phyloP scores from a whole-genome alignment of 2,113 vertebrate species.

The Brachirus orientalis region DNA sequence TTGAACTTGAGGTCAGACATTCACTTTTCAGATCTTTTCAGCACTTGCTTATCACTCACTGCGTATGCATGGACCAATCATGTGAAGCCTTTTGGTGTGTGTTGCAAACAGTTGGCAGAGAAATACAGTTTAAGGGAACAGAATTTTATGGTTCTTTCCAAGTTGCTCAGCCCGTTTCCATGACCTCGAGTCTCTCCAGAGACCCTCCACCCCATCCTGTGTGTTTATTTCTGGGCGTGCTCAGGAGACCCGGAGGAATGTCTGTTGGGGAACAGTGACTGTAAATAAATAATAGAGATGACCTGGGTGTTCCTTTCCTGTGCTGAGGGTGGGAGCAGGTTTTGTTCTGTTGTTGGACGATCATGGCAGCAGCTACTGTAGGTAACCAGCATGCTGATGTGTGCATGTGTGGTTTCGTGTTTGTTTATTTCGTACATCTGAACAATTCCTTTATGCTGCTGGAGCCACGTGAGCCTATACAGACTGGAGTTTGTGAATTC shows the following conservation, averaged over 20 bases:
- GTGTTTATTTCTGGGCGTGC: slow-evolving; percentile 68
- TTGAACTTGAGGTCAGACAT: slow-evolving; percentile 16
- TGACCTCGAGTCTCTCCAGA: slow-evolving; percentile 29
- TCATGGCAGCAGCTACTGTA: slow-evolving; percentile 32
- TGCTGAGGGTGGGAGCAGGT: slow-evolving; percentile 67
- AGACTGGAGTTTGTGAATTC: slow-evolving; percentile 14
- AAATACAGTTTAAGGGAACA: slow-evolving; percentile 12
- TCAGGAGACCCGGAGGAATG: slow-evolving; percentile 66
- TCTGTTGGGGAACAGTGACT: slow-evolving; percentile 52
- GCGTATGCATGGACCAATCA: slow-evolving; percentile 19
- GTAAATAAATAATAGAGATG: slow-evolving; percentile 79
- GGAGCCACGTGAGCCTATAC: neutral
- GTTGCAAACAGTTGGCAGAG: slow-evolving; percentile 5
- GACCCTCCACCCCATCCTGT: slow-evolving; percentile 66
- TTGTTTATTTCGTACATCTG: slow-evolving; percentile 11
- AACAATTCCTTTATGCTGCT: neutral
- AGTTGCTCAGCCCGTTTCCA: slow-evolving; percentile 17
- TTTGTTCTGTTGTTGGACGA: slow-evolving; percentile 50
- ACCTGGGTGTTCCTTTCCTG: slow-evolving; percentile 80
- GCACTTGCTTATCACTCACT: slow-evolving; percentile 33
- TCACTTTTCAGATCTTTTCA: slow-evolving; percentile 21
- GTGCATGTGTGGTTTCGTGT: slow-evolving; percentile 18
- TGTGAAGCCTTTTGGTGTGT: slow-evolving; percentile 10
- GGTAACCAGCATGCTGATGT: slow-evolving; percentile 13
- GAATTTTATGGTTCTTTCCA: slow-evolving; percentile 16